Percentiles rank a stretch among this genome's conserved stretches.
These are phyloP conservation scores for Bubo blakistoni DNA, from an alignment of 2,113 vertebrate species.

Conservation along the genomic window DNA sequence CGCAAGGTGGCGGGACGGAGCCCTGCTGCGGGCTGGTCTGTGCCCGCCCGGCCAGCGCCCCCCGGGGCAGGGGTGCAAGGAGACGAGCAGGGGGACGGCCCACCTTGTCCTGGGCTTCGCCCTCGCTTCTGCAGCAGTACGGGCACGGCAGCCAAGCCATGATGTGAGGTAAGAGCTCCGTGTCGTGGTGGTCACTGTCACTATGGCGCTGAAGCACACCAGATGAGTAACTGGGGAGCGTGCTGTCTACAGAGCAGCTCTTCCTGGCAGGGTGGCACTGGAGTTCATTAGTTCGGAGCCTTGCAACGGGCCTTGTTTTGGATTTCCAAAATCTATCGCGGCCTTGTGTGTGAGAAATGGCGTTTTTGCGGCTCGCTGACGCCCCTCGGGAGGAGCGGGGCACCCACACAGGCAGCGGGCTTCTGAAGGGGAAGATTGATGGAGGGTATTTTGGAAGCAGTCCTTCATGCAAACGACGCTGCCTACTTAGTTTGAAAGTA, in stretches of 20 bases:
- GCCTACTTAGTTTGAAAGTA: neutral
- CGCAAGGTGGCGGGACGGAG: too few relatives aligned
- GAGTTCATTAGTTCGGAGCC: neutral
- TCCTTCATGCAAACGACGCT: neutral
- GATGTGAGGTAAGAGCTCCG: rapidly evolving
- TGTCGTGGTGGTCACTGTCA: rapidly evolving
- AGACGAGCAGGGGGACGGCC: neutral
- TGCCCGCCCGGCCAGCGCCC: neutral
- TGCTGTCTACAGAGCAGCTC: neutral
- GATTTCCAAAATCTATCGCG: neutral
- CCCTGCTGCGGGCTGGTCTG: too few relatives aligned
- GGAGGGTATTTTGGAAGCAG: neutral
- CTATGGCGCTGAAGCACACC: rapidly evolving
- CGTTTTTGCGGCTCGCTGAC: rapidly evolving
- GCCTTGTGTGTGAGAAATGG: rapidly evolving
- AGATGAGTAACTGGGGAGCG: rapidly evolving
- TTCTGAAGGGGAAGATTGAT: neutral
- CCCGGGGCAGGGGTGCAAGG: rapidly evolving
- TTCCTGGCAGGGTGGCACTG: too few relatives aligned
- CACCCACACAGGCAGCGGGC: rapidly evolving
- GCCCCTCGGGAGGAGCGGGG: rapidly evolving
- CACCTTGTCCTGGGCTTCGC: rapidly evolving
- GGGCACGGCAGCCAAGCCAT: rapidly evolving
- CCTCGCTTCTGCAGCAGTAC: rapidly evolving
- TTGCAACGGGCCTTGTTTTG: rapidly evolving